Evolutionary conservation across 2,113 vertebrate species (phyloP), one percentile per base, ranked within the genome.

Genomic region (Ciconia boyciana): DNA sequence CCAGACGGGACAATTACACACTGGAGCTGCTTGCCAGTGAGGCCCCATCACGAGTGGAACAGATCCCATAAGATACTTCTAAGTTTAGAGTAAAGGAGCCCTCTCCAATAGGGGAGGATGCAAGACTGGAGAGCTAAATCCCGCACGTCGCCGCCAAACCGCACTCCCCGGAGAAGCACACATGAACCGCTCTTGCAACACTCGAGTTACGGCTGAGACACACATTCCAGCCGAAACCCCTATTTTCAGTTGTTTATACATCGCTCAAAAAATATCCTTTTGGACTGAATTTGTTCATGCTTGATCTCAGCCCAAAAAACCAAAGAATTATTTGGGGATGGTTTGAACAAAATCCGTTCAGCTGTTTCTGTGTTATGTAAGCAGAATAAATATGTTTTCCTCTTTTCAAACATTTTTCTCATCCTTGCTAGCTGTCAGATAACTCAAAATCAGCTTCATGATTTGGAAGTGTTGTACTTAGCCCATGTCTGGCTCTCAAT

Each of bases 171-270:
- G 96, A 97, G 97, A 58, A 94, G 81, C 89, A 16, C 95, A 93
- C 93, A 95, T 4, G 13, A 62, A 89, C 84, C 1, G 16, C 93
- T 97, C 93, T 97, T 97, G 96, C 97, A 97, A 97, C 95, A 96
- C 84, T 97, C 29, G 13, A 84, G 89, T 79, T 91, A 94, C 68
- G 87, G 89, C 93, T 91, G 93, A 97, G 95, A 90, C 90, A 74
- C 95, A 94, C 95, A 96, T 97, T 97, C 97, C 96, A 96, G 55
- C 79, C 3, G 78, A 96, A 97, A 95, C 89, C 97, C 95, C 96
- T 95, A 92, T 97, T 95, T 97, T 90, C 97, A 95, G 89, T 95
- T 97, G 96, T 97, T 97, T 97, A 97, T 95, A 93, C 91, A 93
- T 87, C 0, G 62, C 91, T 97, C 84, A 95, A 66, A 96, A 95